These are phyloP conservation scores for Pseudolaguvia tuberculata DNA, from an alignment of 2,113 vertebrate genomes.

Conservation along the genomic window DNA sequence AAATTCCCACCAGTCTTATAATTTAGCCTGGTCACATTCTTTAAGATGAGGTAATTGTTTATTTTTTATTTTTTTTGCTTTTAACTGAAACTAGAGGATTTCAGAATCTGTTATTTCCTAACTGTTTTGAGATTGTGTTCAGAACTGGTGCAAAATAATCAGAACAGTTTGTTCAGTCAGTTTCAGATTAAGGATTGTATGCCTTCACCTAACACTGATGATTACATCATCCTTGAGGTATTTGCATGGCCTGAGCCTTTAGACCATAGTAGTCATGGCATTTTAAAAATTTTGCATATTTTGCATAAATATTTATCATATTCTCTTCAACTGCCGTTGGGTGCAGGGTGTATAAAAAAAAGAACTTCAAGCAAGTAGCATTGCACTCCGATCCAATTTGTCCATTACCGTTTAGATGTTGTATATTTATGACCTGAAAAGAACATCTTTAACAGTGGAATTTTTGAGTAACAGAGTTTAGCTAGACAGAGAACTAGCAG, in stretches of 20 bases:
- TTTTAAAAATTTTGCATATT: not conserved
- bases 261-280: not conserved
- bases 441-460: not conserved
- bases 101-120: not conserved
- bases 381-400: not conserved
- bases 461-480: conserved; percentile 14
- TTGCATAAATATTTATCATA: conserved; percentile 25
- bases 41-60: conserved; percentile 11
- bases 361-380: not conserved
- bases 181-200: conserved; percentile 11
- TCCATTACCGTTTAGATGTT: not conserved
- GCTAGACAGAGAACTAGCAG: conserved; percentile 30
- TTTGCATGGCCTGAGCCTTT: conserved; percentile 30
- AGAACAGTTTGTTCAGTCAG: not conserved
- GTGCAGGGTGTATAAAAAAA: not conserved
- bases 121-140: not conserved
- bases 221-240: conserved; percentile 39
- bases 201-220: conserved; percentile 8
- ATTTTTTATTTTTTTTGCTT: not conserved
- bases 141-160: not conserved
- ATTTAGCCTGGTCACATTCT: conserved; percentile 13
- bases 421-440: too few relatives aligned
- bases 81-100: not conserved
- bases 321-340: not conserved
- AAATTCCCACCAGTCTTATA: conserved; percentile 19